Evolutionary conservation across 2,888 invertebrate genomes (phyloP), one percentile per base, ranked within the genome.

Genomic region (Orchesellides sinensis): DNA sequence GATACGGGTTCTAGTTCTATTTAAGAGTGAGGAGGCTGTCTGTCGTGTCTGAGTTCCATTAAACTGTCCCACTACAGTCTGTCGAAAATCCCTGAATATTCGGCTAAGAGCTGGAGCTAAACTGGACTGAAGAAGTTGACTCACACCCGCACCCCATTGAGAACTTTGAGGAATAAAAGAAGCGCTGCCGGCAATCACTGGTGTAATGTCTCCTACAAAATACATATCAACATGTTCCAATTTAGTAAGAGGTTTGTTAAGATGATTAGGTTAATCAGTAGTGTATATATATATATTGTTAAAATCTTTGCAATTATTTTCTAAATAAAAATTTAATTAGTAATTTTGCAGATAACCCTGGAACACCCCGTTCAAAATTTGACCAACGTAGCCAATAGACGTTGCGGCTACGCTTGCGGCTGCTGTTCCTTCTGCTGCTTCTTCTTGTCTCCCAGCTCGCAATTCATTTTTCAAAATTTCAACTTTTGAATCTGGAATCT

Each of bases 141-240:
- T 49, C 0, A 78, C 29, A 0, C 77, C 75, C n/a, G n/a, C 40
- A 12, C 69, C 77, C 2, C 77, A 19, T 5, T 69, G 56, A 6
- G 68, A 63, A 0, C 79, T 70, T 25, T 79, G 72, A 8, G 75
- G 75, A n/a, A 77, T 56, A 47, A 77, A 77, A 0, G 56, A 66
- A n/a, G 68, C 45, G 14, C 56, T 56, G 4, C 75, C 75, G 10
- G 66, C 66, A 40, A 79, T 72, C 8, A 80, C 66, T n/a, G 65
- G 54, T 4, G 25, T 1, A 10, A 80, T 29, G 35, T 80, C 72
- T 0, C 72, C 80, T 27, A 63, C 80, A 5, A n/a, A n/a, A n/a
- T n/a, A n/a, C n/a, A n/a, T n/a, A n/a, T n/a, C n/a, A n/a, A n/a
- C n/a, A n/a, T n/a, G n/a, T n/a, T n/a, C n/a, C n/a, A n/a, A n/a